These are phyloP conservation scores for Ptychobarbus kaznakovi DNA, from an alignment of 2,797 vertebrate genomes.

Conservation along the genomic window DNA sequence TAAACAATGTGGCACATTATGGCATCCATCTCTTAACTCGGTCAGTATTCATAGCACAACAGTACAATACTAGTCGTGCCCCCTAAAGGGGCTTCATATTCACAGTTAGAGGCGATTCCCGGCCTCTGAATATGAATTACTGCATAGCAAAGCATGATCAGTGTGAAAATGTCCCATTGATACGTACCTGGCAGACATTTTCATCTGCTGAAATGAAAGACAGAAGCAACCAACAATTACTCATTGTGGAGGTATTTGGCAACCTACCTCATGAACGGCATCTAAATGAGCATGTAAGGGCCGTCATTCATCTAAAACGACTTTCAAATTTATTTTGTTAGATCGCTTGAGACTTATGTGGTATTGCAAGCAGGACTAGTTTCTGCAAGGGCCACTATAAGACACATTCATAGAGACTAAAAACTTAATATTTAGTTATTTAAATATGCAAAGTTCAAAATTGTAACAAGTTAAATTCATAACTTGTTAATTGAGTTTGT, in stretches of 20 bases:
- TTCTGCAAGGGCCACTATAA: background rate
- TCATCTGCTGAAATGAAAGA: slow-evolving; percentile 32
- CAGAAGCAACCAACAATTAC: slow-evolving; percentile 31
- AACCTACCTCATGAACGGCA: slow-evolving; percentile 31
- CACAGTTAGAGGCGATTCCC: background rate
- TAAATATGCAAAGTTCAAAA: background rate
- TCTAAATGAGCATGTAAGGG: slow-evolving; percentile 31
- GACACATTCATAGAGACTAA: background rate
- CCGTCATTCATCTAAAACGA: slow-evolving; percentile 17
- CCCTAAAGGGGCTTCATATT: slow-evolving; percentile 13
- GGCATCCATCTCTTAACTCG: background rate
- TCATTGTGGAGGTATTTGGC: slow-evolving; percentile 31
- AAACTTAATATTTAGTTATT: background rate
- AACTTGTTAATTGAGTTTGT: background rate
- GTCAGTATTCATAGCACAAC: slow-evolving; percentile 20
- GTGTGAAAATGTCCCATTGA: slow-evolving; percentile 39
- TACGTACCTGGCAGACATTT: slow-evolving; percentile 33
- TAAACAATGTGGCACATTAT: background rate
- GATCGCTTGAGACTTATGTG: background rate
- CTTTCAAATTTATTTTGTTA: slow-evolving; percentile 26
- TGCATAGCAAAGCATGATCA: slow-evolving; percentile 20
- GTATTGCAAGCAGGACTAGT: background rate
- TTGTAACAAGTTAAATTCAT: background rate
- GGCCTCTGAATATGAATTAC: slow-evolving; percentile 2
- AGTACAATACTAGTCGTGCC: background rate